These are phyloP conservation scores for Penaeus japonicus DNA, from an alignment of 1,140 invertebrate genomes.

Conservation along the genomic window DNA sequence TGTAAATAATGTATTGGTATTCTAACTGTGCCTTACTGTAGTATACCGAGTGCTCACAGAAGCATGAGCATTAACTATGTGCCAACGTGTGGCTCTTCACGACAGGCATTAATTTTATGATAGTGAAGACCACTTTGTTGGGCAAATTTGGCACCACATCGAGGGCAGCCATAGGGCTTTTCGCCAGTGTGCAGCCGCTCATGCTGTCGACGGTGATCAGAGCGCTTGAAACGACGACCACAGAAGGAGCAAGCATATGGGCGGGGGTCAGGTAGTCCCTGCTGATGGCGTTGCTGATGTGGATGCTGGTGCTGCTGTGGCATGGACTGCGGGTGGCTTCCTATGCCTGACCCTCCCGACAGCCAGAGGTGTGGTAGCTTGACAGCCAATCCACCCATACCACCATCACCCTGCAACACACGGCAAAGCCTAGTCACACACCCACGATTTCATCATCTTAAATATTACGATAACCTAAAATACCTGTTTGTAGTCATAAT, in stretches of 20 bases:
- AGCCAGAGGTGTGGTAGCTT: conserved; percentile 45
- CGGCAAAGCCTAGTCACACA: conserved; percentile 49
- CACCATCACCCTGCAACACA: conserved; percentile 51
- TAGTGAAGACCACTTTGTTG: conserved; percentile 70
- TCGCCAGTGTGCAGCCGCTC: conserved; percentile 66
- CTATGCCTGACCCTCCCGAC: conserved; percentile 17
- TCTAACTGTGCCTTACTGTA: no score
- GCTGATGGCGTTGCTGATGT: conserved; percentile 18
- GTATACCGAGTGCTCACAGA: no score
- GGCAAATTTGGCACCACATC: conserved; percentile 66
- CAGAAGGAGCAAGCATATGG: conserved; percentile 66
- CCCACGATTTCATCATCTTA: conserved; percentile 16
- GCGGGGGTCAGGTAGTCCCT: conserved; percentile 46
- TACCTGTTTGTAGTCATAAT: no score
- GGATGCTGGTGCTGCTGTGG: conserved; percentile 37
- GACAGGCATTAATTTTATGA: conserved; percentile 62
- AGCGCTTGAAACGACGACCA: conserved; percentile 63
- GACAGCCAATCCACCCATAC: conserved; percentile 39
- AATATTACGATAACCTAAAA: not conserved
- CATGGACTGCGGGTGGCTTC: conserved; percentile 18
- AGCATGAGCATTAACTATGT: conserved; percentile 3
- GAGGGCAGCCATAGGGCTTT: conserved; percentile 64
- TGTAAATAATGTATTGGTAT: no score
- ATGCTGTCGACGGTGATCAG: conserved; percentile 61
- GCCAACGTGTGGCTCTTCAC: conserved; percentile 28